These are phyloP conservation scores for Seison nebaliae DNA, from an alignment of 1,140 invertebrate genomes.

Conservation along the genomic window DNA sequence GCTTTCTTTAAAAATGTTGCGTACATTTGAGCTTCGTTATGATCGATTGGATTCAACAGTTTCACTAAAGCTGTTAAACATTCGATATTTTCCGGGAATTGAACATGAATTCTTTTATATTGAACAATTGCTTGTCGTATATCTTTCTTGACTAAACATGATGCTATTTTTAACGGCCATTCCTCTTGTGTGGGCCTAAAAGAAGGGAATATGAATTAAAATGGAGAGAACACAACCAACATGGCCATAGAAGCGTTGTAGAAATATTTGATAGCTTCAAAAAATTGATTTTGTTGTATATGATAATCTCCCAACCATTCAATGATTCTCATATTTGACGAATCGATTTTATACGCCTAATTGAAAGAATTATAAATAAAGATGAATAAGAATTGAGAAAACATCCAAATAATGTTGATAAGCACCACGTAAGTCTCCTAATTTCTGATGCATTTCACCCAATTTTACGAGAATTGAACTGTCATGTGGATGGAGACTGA, in stretches of 20 bases:
- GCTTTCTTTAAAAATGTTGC: slow-evolving; percentile 47
- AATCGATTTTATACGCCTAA: slow-evolving; percentile 57
- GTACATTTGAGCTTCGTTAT: slow-evolving; percentile 47
- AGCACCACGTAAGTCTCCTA: slow-evolving; percentile 63
- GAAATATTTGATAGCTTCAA: slow-evolving; percentile 63
- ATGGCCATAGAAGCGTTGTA: slow-evolving; percentile 59
- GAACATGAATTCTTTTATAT: slow-evolving; percentile 46
- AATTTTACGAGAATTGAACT: slow-evolving; percentile 50
- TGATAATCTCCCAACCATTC: slow-evolving; percentile 65
- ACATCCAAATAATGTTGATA: slow-evolving; percentile 71
- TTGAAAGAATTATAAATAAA: slow-evolving; percentile 6
- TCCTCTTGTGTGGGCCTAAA: slow-evolving; percentile 45
- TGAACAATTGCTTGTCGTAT: slow-evolving; percentile 51
- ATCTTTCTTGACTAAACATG: slow-evolving; percentile 51
- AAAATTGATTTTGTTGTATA: slow-evolving; percentile 57
- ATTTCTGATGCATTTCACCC: slow-evolving; percentile 51
- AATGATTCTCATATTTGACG: slow-evolving; percentile 58
- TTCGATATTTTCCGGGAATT: slow-evolving; percentile 57
- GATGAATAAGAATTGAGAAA: slow-evolving; percentile 17
- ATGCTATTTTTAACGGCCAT: slow-evolving; percentile 55
- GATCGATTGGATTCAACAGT: slow-evolving; percentile 21
- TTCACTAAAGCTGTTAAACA: slow-evolving; percentile 28
- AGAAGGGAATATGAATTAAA: not conserved
- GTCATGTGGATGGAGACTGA: slow-evolving; percentile 55
- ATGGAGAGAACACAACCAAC: slow-evolving; percentile 17